Conservation (phyloP, 2,888 invertebrate genomes). For the Orthosia gothica region DNA sequence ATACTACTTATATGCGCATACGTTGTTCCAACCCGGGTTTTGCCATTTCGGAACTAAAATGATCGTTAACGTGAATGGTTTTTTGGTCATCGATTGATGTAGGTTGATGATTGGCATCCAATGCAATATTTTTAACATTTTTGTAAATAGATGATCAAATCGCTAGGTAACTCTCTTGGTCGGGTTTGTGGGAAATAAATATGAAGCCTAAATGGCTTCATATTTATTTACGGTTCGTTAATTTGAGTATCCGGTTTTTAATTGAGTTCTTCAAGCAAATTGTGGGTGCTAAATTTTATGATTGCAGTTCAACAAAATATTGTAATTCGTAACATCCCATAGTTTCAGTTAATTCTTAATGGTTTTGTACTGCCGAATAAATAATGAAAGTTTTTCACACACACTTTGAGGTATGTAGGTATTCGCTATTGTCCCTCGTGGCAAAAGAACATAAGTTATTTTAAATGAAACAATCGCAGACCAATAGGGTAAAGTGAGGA, state of each 20-base stretch:
- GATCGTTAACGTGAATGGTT: background rate
- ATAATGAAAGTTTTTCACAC: too few relatives aligned
- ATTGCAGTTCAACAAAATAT: background rate
- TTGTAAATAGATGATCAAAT: too few relatives aligned
- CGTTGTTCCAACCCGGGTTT: background rate
- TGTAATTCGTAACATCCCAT: background rate
- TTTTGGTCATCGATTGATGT: conserved; percentile 7
- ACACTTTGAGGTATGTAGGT: too few relatives aligned
- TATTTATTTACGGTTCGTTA: background rate
- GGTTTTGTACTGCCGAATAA: background rate
- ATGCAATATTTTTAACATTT: background rate
- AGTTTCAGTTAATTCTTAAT: background rate
- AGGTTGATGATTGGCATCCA: background rate
- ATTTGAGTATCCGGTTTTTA: too few relatives aligned
- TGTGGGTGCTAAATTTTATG: background rate
- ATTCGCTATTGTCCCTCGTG: too few relatives aligned
- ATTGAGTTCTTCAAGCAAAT: background rate
- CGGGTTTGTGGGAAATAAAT: background rate
- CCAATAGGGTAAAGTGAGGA: too few relatives aligned
- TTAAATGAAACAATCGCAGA: too few relatives aligned
- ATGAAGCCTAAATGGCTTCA: too few relatives aligned
- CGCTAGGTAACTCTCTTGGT: background rate
- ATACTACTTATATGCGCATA: conserved; percentile 5
- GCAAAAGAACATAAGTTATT: too few relatives aligned
- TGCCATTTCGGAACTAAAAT: conserved; percentile 9